Base-by-base conservation (phyloP, 2,113 vertebrate species). In the Pampusana beccarii region DNA sequence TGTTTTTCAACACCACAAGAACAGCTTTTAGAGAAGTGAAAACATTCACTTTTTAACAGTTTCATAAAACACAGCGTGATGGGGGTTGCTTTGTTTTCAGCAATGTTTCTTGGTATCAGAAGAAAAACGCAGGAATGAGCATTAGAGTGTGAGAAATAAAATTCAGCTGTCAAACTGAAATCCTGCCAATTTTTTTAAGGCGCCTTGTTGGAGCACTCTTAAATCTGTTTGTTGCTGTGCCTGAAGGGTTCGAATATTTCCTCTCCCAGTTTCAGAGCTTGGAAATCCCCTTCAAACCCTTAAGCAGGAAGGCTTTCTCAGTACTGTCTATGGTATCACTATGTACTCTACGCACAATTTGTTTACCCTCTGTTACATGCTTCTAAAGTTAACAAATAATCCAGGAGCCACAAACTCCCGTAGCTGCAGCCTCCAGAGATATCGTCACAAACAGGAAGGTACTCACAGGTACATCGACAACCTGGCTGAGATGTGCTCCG, bases 261-360 rank as follows among this genome's bases (percentile, higher is more conserved):
- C 86, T 73, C 73, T 15, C 60, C 2, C 10, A 38, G 54, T 95
- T 94, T 82, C 73, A 90, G 71, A 95, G 51, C 66, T 16, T 97
- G 96, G 96, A 97, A 97, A 98, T 96, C 93, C 97, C 96, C 97
- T 95, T 62, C 72, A 2, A 92, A 83, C 34, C 70, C 54, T 86
- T 75, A 80, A 93, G 80, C 67, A 96, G 66, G 60, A 95, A 50
- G 16, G 40, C 23, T 80, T 73, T 84, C 88, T 85, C 91, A 91
- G 50, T 40, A 72, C 14, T 58, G 66, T 82, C 66, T 16, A 60
- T 0, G 5, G 46, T 74, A 82, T 62, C 79, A 38, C 62, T 28
- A 0, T 44, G 42, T 66, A 54, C 62, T 57, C 51, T 84, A 82
- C 28, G 20, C 20, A 62, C 24, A 10, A n/a, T 12, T 65, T 90